Evolutionary conservation across 2,113 vertebrate genomes (phyloP).

Genomic region (Leucopsar rothschildi): DNA sequence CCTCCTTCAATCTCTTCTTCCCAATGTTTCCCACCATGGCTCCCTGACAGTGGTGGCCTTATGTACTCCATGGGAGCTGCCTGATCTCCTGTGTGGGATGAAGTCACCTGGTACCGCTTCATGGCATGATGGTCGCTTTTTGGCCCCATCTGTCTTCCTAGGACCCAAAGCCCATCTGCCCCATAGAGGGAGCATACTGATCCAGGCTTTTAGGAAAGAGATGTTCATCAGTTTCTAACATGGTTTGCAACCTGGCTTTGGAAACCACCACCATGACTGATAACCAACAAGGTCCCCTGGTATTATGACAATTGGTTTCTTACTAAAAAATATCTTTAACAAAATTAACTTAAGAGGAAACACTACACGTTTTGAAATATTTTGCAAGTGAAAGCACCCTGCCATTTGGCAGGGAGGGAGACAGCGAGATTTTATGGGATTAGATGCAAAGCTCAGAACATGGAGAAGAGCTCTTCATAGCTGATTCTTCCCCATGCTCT

Average conservation of each 20-base stretch:
- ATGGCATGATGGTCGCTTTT: not conserved
- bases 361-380: not conserved
- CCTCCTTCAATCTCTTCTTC: not conserved
- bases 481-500: not conserved
- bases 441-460: not conserved
- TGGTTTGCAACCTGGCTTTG: not conserved
- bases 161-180: not conserved
- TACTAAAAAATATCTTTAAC: not conserved
- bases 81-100: not conserved
- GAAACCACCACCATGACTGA: not conserved
- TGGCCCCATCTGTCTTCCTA: not conserved
- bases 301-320: not conserved
- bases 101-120: not conserved
- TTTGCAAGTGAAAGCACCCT: not conserved
- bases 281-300: not conserved
- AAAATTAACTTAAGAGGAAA: not conserved
- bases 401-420: not conserved
- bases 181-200: not conserved
- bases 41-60: rapidly evolving
- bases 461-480: not conserved
- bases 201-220: not conserved
- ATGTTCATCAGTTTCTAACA: not conserved
- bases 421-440: not conserved
- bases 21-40: not conserved
- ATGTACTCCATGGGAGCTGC: not conserved